phyloP scores from a whole-genome alignment of 2,888 invertebrate species.

The Drosophila greeni region DNA sequence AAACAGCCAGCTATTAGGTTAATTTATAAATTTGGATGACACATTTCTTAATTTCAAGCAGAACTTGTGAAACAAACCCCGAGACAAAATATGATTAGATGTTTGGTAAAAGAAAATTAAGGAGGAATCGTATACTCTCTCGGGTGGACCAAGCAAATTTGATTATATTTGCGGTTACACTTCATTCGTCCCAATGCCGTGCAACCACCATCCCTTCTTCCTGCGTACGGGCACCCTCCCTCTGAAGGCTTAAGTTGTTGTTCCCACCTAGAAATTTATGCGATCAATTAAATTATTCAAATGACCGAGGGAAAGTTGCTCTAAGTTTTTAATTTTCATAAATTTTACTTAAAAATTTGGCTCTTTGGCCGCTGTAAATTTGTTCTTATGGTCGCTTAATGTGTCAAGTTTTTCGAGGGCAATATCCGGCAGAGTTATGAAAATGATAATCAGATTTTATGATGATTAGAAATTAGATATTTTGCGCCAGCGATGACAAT shows the following conservation, averaged over 20 bases:
- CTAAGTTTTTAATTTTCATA: conserved; percentile 77
- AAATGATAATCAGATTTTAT: conserved; percentile 73
- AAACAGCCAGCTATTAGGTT: conserved; percentile 47
- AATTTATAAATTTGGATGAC: conserved; percentile 73
- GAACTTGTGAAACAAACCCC: conserved; percentile 9
- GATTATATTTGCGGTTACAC: conserved; percentile 70
- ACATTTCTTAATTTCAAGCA: conserved; percentile 44
- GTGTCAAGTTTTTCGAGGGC: conserved; percentile 57
- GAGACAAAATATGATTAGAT: neutral
- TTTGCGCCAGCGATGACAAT: conserved; percentile 52
- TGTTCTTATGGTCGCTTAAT: conserved; percentile 54
- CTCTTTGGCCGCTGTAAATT: conserved; percentile 51
- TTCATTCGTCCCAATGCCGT: conserved; percentile 53
- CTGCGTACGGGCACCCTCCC: neutral
- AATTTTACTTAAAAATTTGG: conserved; percentile 74
- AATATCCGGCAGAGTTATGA: conserved; percentile 51
- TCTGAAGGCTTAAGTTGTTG: conserved; percentile 12
- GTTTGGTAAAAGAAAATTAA: neutral
- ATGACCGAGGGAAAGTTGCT: conserved; percentile 68
- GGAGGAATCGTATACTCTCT: conserved; percentile 48
- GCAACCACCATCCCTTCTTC: conserved; percentile 8
- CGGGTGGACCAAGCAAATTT: conserved; percentile 56
- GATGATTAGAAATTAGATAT: conserved; percentile 71
- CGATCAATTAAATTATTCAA: conserved; percentile 73
- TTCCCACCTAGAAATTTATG: conserved; percentile 66